Evolutionary conservation across 2,888 invertebrate genomes (phyloP), one percentile per base, ranked within the genome.

Genomic region (Oxyscelio sp.): DNA sequence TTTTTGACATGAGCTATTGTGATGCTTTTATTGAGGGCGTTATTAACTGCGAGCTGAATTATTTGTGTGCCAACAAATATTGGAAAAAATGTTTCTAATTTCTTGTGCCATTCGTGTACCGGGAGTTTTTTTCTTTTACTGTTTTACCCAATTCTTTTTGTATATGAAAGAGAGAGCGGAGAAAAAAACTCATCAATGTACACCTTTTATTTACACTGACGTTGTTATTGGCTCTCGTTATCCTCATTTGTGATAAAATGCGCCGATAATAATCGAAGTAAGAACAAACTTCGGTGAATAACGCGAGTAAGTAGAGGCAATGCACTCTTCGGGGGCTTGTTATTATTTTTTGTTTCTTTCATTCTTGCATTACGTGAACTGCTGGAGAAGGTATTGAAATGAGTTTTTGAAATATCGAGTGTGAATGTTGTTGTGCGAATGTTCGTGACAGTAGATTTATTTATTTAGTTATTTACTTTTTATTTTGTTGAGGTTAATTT

Each of bases 1-100:
- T 43, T 63, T 61, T 73, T 40, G 56, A 68, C 54, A 54, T 56
- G 21, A 40, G 56, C 56, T n/a, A 70, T 70, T 56, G 70, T 56
- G 9, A 31, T 15, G 15, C 43, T 19, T 45, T 70, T 56, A 68
- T 70, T 22, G 45, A 38, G 43, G 40, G 22, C 56, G 31, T 70
- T 31, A 38, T n/a, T 70, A 54, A 54, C 40, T 54, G 24, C 5
- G 4, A 15, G 43, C 40, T 54, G 54, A 68, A 68, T 54, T 68
- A 68, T 68, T 68, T 34, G 38, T 38, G 17, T 13, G 38, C 66
- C 34, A 52, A 22, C 27, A 38, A 52, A 54, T 17, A 40, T 24
- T 31, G 5, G 56, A 70, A 56, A 56, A 70, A 56, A 45, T 70
- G 56, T 54, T 43, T 40, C 40, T 48, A 54, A 68, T 68, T 68